phyloP scores from a whole-genome alignment of 2,888 invertebrate genomes.

The Gnatocerus cornutus region DNA sequence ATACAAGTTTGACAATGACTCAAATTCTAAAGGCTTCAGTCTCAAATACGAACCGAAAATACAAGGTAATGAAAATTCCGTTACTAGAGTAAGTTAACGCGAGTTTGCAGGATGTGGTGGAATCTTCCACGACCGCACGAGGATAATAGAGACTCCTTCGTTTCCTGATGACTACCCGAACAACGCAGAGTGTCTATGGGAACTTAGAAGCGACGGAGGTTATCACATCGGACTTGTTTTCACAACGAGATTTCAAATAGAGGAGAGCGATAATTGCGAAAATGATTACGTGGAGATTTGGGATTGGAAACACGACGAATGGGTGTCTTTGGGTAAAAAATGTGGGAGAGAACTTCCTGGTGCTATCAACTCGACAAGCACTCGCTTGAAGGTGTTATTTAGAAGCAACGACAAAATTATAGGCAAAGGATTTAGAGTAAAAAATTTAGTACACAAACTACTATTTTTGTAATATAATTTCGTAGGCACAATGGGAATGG shows the following conservation, averaged over 20 bases:
- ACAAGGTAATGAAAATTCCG: constrained; percentile 46
- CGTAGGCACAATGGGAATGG: constrained; percentile 75
- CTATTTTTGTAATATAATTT: too few relatives aligned
- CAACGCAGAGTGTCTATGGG: constrained; percentile 88
- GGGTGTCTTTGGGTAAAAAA: constrained; percentile 74
- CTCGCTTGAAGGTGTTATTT: constrained; percentile 81
- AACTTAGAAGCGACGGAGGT: constrained; percentile 77
- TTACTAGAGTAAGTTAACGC: neutral
- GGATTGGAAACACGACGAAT: constrained; percentile 68
- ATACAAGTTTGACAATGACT: constrained; percentile 76
- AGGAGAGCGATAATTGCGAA: constrained; percentile 79
- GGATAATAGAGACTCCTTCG: constrained; percentile 74
- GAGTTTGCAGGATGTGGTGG: constrained; percentile 79
- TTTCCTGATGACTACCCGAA: constrained; percentile 79
- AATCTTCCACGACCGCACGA: constrained; percentile 70
- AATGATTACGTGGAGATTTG: constrained; percentile 83
- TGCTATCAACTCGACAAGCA: constrained; percentile 76
- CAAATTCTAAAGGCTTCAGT: constrained; percentile 64
- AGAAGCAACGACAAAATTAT: constrained; percentile 78
- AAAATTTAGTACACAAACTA: neutral
- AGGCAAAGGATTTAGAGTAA: constrained; percentile 82
- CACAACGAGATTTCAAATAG: constrained; percentile 82
- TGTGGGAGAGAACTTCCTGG: constrained; percentile 81
- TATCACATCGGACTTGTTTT: constrained; percentile 81
- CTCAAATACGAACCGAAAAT: constrained; percentile 59